phyloP scores from a whole-genome alignment of 2,797 vertebrate species.

The Loris lydekkerianus region DNA sequence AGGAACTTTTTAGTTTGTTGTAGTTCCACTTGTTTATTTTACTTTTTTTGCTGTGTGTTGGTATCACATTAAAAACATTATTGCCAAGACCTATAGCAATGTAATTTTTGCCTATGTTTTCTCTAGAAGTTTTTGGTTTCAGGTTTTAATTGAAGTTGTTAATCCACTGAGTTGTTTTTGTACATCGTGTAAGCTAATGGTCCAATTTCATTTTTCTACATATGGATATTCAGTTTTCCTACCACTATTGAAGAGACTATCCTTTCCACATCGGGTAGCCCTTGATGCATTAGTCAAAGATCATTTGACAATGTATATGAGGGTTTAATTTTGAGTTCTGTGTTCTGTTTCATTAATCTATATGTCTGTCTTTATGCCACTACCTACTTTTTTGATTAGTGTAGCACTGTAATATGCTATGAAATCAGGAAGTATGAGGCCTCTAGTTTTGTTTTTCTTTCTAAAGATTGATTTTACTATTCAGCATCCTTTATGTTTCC shows the following conservation, averaged over 20 bases:
- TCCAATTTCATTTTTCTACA: not conserved
- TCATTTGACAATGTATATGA: not conserved
- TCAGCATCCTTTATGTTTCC: not conserved
- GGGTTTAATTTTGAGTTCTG: not conserved
- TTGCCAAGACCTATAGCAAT: not conserved
- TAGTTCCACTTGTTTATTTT: not conserved
- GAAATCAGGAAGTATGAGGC: not conserved
- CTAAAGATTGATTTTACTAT: not conserved
- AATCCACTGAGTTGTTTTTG: not conserved
- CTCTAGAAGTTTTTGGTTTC: not conserved
- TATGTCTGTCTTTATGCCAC: not conserved
- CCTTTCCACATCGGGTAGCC: not conserved
- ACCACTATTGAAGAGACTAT: not conserved
- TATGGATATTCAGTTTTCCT: not conserved
- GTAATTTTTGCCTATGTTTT: not conserved
- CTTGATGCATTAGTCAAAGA: not conserved
- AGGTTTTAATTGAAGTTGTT: not conserved
- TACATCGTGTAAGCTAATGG: not conserved
- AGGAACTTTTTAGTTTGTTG: not conserved
- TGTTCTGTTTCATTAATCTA: not conserved
- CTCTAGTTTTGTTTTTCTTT: not conserved
- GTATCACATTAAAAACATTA: not conserved
- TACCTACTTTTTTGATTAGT: not conserved
- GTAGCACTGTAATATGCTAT: not conserved
- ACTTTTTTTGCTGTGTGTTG: not conserved